Evolutionary conservation across 2,797 vertebrate genomes (phyloP), one percentile per base, ranked within the genome.

Genomic region (Tolypeutes matacus): DNA sequence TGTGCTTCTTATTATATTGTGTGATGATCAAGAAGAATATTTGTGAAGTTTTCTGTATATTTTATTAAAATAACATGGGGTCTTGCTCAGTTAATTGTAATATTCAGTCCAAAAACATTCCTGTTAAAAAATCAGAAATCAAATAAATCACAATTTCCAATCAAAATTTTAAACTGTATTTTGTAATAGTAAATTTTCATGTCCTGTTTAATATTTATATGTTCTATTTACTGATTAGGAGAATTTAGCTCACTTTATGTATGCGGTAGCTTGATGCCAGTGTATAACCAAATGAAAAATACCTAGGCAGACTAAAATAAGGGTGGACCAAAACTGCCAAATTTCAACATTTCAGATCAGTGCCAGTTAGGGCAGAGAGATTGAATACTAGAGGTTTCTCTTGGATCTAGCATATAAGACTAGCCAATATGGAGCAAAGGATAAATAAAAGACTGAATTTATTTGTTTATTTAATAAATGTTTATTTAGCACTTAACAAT

Each of bases 31-130:
- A 58, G 7, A 72, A 86, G 36, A 64, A 56, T 31, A 27, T 92
- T 51, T 75, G 8, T 75, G 76, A 89, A 36, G 60, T 62, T 96
- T 51, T 80, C 36, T 84, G 58, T 7, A 90, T 89, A 62, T 90
- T 5, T 70, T 84, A 53, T 60, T 64, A 53, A 69, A 88, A 36
- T 1, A 56, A 69, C 7, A 2, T 7, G 75, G 5, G 67, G n/a
- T 4, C 53, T 72, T 53, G 15, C 20, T 77, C 17, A 82, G 67
- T 82, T 78, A 86, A 56, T 56, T 80, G 11, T 3, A 86, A n/a
- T 72, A 83, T 69, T 65, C 42, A 18, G 7, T 2, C 10, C 36
- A 80, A 92, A 92, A 7, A 58, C 2, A 34, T 89, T 64, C 7
- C 20, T 29, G 67, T 65, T 76, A 81, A 62, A 69, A 62, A 86